Base-by-base conservation (phyloP, 2,888 invertebrate species). In the Girardia tigrina region DNA sequence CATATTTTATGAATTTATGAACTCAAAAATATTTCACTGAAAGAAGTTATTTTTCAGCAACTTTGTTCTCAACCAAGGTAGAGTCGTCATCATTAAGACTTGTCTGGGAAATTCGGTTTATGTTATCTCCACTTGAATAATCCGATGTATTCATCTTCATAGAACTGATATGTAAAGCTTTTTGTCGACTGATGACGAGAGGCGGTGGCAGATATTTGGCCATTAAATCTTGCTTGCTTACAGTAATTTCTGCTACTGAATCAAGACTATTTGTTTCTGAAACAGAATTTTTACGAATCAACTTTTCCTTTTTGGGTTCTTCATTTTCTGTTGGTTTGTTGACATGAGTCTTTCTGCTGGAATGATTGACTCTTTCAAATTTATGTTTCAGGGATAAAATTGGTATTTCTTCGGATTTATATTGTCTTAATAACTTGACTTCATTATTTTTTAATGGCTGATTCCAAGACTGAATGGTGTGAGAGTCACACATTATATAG, bases 321-420 rank as follows among this genome's bases (percentile, higher is more conserved):
- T 56, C 4, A 2, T 56, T 56, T 56, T n/a, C 56, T 20, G 23
- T n/a, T 4, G 56, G 56, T 56, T 56, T 56, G n/a, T 56, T 23
- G 20, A 56, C 56, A 20, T 56, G 20, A 20, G n/a, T 56, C 4
- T 20, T 56, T 16, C 20, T 56, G 4, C n/a, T 6, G 23, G 56
- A 56, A 6, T n/a, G 56, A n/a, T 56, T 23, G 6, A 56, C 23
- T n/a, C 23, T 56, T 8, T 23, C 56, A 4, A 56, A 16, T 56
- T 56, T 56, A 56, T 56, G 56, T n/a, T 56, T 56, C 56, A 56
- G 23, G n/a, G 56, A 56, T 56, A 56, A 56, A 56, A 56, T 56
- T 56, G 56, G 56, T 20, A 56, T 56, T 56, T 56, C 56, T 56
- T 56, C 56, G n/a, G 56, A 56, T 56, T 56, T 56, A 16, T 20